Evolutionary conservation across 2,888 invertebrate species (phyloP), one percentile per base, ranked within the genome.

Genomic region (Dryomyza anilis): DNA sequence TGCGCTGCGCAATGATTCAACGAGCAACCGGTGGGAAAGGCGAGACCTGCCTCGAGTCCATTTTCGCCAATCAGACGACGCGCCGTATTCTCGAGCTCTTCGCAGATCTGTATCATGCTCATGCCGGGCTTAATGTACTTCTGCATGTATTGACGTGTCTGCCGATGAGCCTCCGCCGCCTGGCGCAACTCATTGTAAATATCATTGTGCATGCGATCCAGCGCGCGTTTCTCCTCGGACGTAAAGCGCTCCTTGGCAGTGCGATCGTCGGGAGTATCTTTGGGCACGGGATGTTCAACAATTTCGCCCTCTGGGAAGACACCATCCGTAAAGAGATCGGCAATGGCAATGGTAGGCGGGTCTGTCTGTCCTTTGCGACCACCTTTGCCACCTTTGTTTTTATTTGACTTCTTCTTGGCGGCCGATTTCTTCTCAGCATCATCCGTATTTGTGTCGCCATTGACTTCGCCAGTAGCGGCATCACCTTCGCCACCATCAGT

Each of bases 1-100:
- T 99, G 99, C 58, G 99, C 99, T 63, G 99, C 99, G 81, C 98
- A 98, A 82, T 99, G 94, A 84, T 99, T 99, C 57, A 98, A 87
- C n/a, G 97, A 98, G 81, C 98, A 98, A 0, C 98, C 98, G 0
- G 98, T 98, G 0, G 99, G 99, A 83, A 99, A 99, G 7, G 95
- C 95, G 66, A 95, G 84, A 0, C 95, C 99, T 2, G 98, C 96
- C 74, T 96, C 92, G 7, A 99, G 85, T 1, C 97, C 98, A 78
- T 96, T 93, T 83, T 99, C 99, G 23, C 91, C 93, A 73, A 99
- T 98, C 67, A 98, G 85, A 75, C 90, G 91, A 29, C 99, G 88
- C 3, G 97, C 94, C 5, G 94, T 96, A 19, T 89, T 90, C 83
- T 99, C 99, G 63, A 99, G 85, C 78, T 96, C 95, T 81, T 98